Conservation (phyloP, 2,113 vertebrate genomes). For the Ceyx melanurus region DNA sequence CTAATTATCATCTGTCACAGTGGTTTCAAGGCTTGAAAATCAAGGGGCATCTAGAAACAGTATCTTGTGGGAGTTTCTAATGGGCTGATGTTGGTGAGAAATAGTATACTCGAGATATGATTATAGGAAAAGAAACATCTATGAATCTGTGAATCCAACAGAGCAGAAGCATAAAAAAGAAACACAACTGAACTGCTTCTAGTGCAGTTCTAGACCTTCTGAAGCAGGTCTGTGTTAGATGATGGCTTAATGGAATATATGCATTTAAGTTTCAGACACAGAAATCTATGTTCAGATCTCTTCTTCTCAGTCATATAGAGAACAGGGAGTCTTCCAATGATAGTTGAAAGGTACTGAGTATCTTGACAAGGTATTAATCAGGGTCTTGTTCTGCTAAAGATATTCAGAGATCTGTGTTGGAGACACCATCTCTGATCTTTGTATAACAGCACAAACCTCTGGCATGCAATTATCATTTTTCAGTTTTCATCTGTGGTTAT, state of each 20-base stretch:
- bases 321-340: accelerated
- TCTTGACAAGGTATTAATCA: neutral
- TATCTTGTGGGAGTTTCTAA: neutral
- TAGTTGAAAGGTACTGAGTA: neutral
- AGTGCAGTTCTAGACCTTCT: neutral
- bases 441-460: neutral
- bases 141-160: neutral
- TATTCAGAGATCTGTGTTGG: neutral
- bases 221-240: neutral
- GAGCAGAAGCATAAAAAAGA: neutral
- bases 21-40: neutral
- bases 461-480: neutral
- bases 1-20: neutral
- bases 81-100: neutral
- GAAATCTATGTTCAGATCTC: neutral
- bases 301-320: neutral
- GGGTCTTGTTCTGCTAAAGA: neutral
- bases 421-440: neutral
- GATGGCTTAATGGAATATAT: neutral
- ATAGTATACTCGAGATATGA: neutral
- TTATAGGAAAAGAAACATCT: neutral
- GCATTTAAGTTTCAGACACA: neutral
- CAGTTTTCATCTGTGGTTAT: conserved; percentile 7
- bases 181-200: neutral
- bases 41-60: neutral